These are phyloP conservation scores for Bugulina stolonifera DNA, from an alignment of 2,888 invertebrate species.

Conservation along the genomic window DNA sequence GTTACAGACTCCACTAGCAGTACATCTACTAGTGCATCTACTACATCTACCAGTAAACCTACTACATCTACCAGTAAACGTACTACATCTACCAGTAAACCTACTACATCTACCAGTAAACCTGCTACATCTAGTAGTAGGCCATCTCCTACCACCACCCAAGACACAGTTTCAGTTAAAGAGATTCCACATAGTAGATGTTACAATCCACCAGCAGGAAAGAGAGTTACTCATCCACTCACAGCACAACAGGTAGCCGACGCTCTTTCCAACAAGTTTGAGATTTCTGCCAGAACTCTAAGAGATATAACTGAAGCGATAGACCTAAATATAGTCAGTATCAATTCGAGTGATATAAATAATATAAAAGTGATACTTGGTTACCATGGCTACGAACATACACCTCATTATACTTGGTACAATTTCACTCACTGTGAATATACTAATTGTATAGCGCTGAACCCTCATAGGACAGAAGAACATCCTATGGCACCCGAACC, in stretches of 20 bases:
- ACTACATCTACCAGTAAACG: no score
- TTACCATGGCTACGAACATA: constrained; percentile 18
- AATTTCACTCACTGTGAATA: constrained; percentile 24
- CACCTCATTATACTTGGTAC: constrained; percentile 23
- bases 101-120: no score
- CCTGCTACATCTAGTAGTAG: no score
- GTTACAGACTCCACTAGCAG: no score
- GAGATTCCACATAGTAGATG: background rate
- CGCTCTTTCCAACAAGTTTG: background rate
- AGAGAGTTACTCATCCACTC: constrained; percentile 16
- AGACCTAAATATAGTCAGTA: constrained; percentile 5
- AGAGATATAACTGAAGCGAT: constrained; percentile 12
- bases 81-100: no score
- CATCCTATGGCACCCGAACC: constrained; percentile 3
- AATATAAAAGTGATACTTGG: constrained; percentile 15
- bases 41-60: no score
- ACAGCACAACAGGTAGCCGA: background rate
- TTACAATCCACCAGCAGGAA: background rate
- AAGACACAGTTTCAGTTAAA: no score
- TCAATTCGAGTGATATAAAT: constrained; percentile 6
- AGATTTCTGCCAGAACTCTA: background rate
- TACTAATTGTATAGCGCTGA: constrained; percentile 18
- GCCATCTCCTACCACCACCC: no score
- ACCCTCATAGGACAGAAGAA: background rate
- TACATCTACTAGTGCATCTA: no score